These are phyloP conservation scores for Brachyhypopomus occidentalis DNA, from an alignment of 2,113 vertebrate genomes.

Conservation along the genomic window DNA sequence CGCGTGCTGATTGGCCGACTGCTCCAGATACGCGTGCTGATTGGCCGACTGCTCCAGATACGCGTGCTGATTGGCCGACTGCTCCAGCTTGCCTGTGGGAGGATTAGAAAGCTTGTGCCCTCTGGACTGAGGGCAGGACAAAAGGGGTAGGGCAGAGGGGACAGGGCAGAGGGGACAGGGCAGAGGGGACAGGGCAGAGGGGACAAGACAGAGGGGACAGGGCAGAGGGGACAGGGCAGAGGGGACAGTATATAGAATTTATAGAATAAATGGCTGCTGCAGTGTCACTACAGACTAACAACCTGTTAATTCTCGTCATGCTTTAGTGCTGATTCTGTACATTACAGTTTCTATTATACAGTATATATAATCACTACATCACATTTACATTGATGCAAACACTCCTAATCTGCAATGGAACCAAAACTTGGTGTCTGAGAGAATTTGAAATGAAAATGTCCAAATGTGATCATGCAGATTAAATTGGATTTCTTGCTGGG, in stretches of 20 bases:
- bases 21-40: too few relatives aligned
- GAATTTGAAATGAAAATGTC: neutral
- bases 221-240: too few relatives aligned
- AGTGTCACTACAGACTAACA: neutral
- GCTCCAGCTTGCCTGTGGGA: too few relatives aligned
- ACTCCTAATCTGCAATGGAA: neutral
- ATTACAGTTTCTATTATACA: too few relatives aligned
- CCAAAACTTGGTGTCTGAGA: neutral
- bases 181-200: too few relatives aligned
- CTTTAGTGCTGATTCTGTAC: neutral
- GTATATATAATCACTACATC: neutral
- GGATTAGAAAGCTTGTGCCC: too few relatives aligned
- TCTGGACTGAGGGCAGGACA: neutral
- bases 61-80: too few relatives aligned
- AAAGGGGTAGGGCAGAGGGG: too few relatives aligned
- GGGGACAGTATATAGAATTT: neutral
- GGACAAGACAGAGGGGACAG: too few relatives aligned
- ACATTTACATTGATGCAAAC: neutral
- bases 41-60: too few relatives aligned
- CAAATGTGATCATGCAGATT: neutral
- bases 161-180: too few relatives aligned
- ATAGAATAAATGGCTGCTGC: neutral
- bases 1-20: slow-evolving; percentile 59
- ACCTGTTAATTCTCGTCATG: neutral
- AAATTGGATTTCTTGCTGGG: neutral